Base-by-base conservation (phyloP, 2,888 invertebrate genomes). In the Neuroscelio doddi region DNA sequence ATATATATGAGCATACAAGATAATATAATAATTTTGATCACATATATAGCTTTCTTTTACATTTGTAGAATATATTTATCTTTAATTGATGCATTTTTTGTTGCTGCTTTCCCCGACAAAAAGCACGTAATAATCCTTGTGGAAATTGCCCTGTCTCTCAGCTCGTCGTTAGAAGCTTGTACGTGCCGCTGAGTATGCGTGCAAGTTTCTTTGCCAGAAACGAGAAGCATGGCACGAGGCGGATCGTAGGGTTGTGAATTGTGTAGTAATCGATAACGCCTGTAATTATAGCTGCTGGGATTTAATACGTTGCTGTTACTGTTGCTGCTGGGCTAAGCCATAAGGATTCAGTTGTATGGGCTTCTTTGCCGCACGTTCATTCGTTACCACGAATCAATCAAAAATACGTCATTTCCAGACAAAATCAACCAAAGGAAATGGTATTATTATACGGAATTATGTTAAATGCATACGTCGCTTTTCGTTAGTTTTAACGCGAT, bases 151-250 rank as follows among this genome's bases (percentile, higher is more conserved):
- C 61, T 61, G 44, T 41, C 42, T 61, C 47, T 61, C 53, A 41
- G 46, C 46, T 49, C 45, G 39, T 46, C 46, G 50, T 26, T 52
- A 42, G 38, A 49, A 38, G 44, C 44, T 52, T 50, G 42, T 53
- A 55, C 50, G 53, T 62, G 61, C 49, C 38, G 42, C 45, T 55
- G 45, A 45, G 45, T 32, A 50, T 62, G 61, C 61, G 61, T 62
- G 61, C 61, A 62, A 55, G 45, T 55, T 62, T 52, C 49, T 62
- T 62, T 55, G 53, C 53, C 49, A 55, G 49, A 30, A 53, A 62
- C 61, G 44, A 53, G 53, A n/a, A n/a, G 52, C 49, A 61, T 53
- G 38, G 52, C 61, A 15, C n/a, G n/a, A 46, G 52, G 53, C 49
- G 53, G 53, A 61, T n/a, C n/a, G n/a, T n/a, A n/a, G n/a, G n/a